Base-by-base conservation (phyloP, 2,888 invertebrate species). In the Cremastobaeus sp. region DNA sequence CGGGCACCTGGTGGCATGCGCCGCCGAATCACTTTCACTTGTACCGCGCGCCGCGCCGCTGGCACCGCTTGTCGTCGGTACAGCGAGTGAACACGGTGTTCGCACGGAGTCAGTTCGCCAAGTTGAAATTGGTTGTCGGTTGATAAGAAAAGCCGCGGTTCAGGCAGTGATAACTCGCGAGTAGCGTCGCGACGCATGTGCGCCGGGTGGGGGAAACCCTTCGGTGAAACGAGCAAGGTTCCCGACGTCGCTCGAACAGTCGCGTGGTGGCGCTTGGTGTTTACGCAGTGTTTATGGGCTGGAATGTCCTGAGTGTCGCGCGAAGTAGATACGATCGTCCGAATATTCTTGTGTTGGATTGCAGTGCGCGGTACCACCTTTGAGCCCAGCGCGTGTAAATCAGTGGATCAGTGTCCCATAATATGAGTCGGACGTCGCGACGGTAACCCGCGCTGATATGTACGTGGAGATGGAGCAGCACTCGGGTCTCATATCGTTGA, bases 381-480 rank as follows among this genome's bases (percentile, higher is more conserved):
- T 25, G 4, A 25, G 8, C 25, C 25, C 8, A 25, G 5, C 25
- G 25, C 4, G 8, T 25, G 8, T 6, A 4, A 25, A 25, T 6
- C 25, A 25, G 25, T 11, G 32, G 32, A 32, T 32, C 11, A 32
- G 45, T 25, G 30, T 30, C 11, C 20, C 21, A 34, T 50, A 57
- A 28, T 47, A 80, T 81, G 80, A 62, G 48, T 71, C 66, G 76
- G 75, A 79, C 78, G 77, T 65, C 74, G 68, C 74, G 69, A 59
- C 64, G 59, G 69, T 74, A 68, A 59, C 52, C 65, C 70, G 78
- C 81, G 82, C 83, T 89, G 91, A 90, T 90, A 93, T 93, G 93
- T 92, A 93, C 92, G 92, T 93, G 90, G 92, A 93, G 89, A 95
- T 95, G 95, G 95, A 95, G 90, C 94, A 94, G 90, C 91, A 92